phyloP scores from a whole-genome alignment of 2,888 invertebrate species.

The Prosapia bicincta region DNA sequence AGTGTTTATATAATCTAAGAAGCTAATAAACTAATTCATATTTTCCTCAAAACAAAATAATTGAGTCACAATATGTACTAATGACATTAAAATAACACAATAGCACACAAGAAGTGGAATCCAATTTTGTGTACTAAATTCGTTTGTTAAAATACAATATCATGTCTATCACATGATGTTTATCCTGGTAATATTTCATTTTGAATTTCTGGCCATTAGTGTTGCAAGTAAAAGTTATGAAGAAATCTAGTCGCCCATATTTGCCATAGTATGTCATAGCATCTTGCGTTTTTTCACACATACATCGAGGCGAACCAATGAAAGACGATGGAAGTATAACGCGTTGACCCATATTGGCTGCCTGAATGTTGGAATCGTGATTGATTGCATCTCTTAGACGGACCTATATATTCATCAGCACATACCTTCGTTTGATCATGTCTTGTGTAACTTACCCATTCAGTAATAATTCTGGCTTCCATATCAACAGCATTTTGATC shows the following conservation, averaged over 20 bases:
- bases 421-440: neutral
- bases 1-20: too few relatives aligned
- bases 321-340: slow-evolving; percentile 40
- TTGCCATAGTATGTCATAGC: slow-evolving; percentile 42
- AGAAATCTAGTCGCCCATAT: slow-evolving; percentile 1
- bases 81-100: too few relatives aligned
- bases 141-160: too few relatives aligned
- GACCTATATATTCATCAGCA: neutral
- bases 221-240: slow-evolving; percentile 41
- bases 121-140: too few relatives aligned
- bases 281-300: slow-evolving; percentile 44
- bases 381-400: neutral
- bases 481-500: neutral
- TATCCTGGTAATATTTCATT: slow-evolving; percentile 31
- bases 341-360: slow-evolving; percentile 28
- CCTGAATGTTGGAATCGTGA: too few relatives aligned
- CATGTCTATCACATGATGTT: slow-evolving; percentile 39
- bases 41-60: too few relatives aligned
- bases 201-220: slow-evolving; percentile 40
- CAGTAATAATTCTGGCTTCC: neutral
- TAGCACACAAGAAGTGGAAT: too few relatives aligned
- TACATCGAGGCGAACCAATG: slow-evolving; percentile 44
- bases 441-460: neutral
- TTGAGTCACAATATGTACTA: too few relatives aligned
- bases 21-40: too few relatives aligned